Evolutionary conservation across 2,888 invertebrate genomes (phyloP).

Genomic region (Trachelus stipa): DNA sequence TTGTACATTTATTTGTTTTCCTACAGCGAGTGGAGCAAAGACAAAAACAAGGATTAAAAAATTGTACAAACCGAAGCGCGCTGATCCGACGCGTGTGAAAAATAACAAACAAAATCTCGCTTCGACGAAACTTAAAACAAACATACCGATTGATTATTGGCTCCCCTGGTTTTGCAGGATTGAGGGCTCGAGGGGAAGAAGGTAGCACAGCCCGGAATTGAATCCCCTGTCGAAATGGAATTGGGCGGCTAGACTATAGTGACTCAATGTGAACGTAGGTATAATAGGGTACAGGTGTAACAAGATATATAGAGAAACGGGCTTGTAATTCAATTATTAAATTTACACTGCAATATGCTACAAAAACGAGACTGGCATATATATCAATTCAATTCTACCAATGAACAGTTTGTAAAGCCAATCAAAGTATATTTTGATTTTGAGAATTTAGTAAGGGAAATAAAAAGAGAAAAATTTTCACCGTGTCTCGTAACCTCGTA

Average conservation of each 20-base stretch:
- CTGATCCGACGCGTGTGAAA: constrained; percentile 47
- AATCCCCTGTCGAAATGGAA: constrained; percentile 45
- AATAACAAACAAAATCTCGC: constrained; percentile 50
- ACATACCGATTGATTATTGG: constrained; percentile 51
- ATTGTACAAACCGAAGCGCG: constrained; percentile 15
- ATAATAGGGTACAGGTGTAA: not conserved
- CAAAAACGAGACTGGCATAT: not conserved
- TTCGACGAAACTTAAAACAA: constrained; percentile 51
- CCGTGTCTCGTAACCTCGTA: not conserved
- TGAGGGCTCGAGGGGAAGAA: not conserved
- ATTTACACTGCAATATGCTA: constrained; percentile 6
- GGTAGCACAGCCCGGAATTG: constrained; percentile 27
- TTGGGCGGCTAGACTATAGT: constrained; percentile 24
- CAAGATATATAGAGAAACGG: constrained; percentile 7
- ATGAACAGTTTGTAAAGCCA: not conserved
- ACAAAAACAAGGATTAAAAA: constrained; percentile 1
- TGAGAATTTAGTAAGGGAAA: not conserved
- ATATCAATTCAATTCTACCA: not conserved
- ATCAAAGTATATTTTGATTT: not conserved
- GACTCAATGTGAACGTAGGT: not conserved
- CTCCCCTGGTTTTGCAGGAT: constrained; percentile 7
- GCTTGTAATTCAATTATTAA: constrained; percentile 39
- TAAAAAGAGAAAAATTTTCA: not conserved
- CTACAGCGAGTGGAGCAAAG: constrained; percentile 7
- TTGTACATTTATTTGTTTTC: not conserved